Base-by-base conservation (phyloP, 2,797 vertebrate genomes). In the Naso thynnoides region DNA sequence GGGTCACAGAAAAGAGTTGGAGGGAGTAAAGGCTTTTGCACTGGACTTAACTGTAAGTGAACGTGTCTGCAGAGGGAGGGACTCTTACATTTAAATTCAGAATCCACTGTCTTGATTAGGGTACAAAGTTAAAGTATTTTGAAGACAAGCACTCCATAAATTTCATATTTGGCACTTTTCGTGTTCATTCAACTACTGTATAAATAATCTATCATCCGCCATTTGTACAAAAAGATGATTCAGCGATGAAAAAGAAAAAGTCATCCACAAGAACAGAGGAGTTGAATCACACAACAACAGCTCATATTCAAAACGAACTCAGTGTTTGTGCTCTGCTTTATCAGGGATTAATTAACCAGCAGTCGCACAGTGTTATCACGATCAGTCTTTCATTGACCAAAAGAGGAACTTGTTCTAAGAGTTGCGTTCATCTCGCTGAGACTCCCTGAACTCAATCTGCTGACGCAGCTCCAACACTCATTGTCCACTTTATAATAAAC, bases 251-350 rank as follows among this genome's bases (percentile, higher is more conserved):
- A 76, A 78, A 85, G 29, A 75, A 75, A 79, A 86, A 85, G 84
- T 90, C 85, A 87, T 90, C 86, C 59, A 86, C 85, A 86, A 87
- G 84, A 90, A 90, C 87, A 90, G 77, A 78, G 81, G 73, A 81
- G 67, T 73, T 91, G 89, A 92, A 73, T 93, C 86, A 92, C 73
- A 81, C 76, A 88, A 89, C 80, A 87, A 86, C 89, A 86, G 83
- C 73, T 88, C 82, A 57, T 69, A 54, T 67, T 70, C 52, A 67
- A 76, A 79, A 63, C 52, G 31, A 69, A 57, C 84, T 81, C 75
- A 50, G 78, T 74, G 82, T 81, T 76, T 76, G 79, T 86, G 69
- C 73, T 66, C 64, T 75, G 83, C n/a, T 71, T 83, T 69, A 57
- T 72, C 66, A 56, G 53, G 29, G 68, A 65, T 69, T 59, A 59